Percentiles rank a stretch among this genome's conserved stretches.
These are phyloP conservation scores for Eristalis arbustorum DNA, from an alignment of 2,888 invertebrate species.

Conservation along the genomic window DNA sequence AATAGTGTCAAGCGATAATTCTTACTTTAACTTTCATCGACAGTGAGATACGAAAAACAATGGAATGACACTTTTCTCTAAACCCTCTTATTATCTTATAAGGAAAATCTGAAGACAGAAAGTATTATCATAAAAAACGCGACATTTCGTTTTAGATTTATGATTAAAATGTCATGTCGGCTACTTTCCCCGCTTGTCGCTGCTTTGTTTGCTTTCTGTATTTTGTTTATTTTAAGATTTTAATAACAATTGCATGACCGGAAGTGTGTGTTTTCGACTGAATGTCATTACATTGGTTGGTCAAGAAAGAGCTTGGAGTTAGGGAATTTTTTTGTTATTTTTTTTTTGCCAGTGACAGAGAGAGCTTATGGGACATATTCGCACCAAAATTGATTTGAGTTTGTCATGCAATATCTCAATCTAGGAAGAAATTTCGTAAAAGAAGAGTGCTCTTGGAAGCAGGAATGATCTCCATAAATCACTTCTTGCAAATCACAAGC, in stretches of 20 bases:
- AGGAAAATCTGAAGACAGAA: not conserved
- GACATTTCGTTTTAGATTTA: constrained; percentile 3
- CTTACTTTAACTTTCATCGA: not conserved
- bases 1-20: not conserved
- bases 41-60: not conserved
- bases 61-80: not conserved
- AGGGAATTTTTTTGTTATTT: too few relatives aligned
- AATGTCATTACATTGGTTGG: not conserved
- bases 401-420: too few relatives aligned
- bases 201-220: not conserved
- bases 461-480: too few relatives aligned
- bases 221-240: constrained; percentile 6
- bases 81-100: not conserved
- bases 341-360: too few relatives aligned
- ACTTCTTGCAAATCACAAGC: not conserved
- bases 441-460: too few relatives aligned
- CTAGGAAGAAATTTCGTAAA: too few relatives aligned
- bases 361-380: too few relatives aligned
- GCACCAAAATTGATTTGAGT: too few relatives aligned
- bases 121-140: constrained; percentile 8
- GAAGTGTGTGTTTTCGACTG: not conserved
- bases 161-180: not conserved
- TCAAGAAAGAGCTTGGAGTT: not conserved
- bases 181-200: constrained; percentile 24
- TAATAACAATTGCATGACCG: not conserved